Conservation (phyloP, 2,113 vertebrate species). For the human region GRCh38 chrX:118659501-118660000, state of each 20-base stretch:
- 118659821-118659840: constrained; percentile 9
- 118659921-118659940: not conserved
- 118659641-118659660: not conserved
- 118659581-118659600: not conserved
- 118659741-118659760: not conserved
- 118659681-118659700: not conserved
- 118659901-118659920: constrained; percentile 2
- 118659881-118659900: not conserved
- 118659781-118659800: not conserved
- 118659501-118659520: constrained; percentile 22
- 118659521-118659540: constrained; percentile 34
- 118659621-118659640: not conserved
- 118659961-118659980: not conserved
- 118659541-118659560: not conserved
- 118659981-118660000: not conserved
- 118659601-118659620: not conserved
- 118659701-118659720: not conserved
- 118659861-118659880: not conserved
- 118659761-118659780: not conserved
- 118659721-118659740: not conserved
- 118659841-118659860: not conserved
- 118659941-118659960: not conserved
- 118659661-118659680: not conserved
- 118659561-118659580: not conserved
- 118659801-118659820: not conserved